Evolutionary conservation across 2,888 invertebrate species (phyloP).

Genomic region (Cosmorhoe ocellata): DNA sequence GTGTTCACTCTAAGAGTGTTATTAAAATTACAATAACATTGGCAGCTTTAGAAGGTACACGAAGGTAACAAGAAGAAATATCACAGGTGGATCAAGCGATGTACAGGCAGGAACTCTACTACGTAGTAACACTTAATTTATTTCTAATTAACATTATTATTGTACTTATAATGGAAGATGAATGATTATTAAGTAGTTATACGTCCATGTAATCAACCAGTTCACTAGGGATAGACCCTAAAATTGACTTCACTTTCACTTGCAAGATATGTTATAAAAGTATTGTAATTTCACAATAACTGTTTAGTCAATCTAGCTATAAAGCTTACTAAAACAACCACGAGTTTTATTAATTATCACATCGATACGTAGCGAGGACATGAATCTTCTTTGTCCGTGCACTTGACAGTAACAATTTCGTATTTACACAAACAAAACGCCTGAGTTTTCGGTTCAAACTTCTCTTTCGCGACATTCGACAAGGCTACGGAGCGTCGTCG

Average conservation of each 20-base stretch:
- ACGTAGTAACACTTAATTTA: constrained; percentile 51
- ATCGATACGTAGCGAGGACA: constrained; percentile 56
- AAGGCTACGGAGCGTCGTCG: constrained; percentile 52
- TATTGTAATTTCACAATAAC: constrained; percentile 56
- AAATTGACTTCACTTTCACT: constrained; percentile 72
- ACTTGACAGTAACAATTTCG: constrained; percentile 79
- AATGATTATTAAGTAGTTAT: constrained; percentile 30
- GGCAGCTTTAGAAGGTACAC: constrained; percentile 60
- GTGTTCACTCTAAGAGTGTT: constrained; percentile 59
- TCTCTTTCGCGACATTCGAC: constrained; percentile 79
- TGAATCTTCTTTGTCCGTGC: constrained; percentile 79
- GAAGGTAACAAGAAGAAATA: constrained; percentile 60
- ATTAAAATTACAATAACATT: constrained; percentile 52
- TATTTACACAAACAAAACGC: constrained; percentile 82
- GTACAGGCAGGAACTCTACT: constrained; percentile 78
- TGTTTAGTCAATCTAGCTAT: constrained; percentile 42
- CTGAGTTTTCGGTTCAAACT: constrained; percentile 73
- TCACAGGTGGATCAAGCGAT: constrained; percentile 78
- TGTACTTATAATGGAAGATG: constrained; percentile 47
- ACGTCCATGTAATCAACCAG: constrained; percentile 50
- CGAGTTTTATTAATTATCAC: constrained; percentile 54
- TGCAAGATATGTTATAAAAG: constrained; percentile 62
- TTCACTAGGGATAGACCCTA: constrained; percentile 61
- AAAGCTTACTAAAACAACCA: constrained; percentile 56
- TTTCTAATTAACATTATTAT: constrained; percentile 46